These are phyloP conservation scores for Melolontha melolontha DNA, from an alignment of 2,888 invertebrate species.

Conservation along the genomic window DNA sequence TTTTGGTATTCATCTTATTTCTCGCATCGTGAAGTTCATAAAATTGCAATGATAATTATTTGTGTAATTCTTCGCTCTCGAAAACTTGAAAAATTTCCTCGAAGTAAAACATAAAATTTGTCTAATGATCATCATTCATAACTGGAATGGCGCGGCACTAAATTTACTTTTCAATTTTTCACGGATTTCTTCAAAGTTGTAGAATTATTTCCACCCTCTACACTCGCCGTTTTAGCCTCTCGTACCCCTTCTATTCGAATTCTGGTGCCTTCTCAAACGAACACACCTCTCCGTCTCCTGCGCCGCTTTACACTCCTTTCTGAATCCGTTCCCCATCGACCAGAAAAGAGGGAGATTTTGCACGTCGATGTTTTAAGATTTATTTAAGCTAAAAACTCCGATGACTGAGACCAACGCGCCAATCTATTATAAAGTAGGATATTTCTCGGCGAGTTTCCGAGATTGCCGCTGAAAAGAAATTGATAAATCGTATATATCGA, in stretches of 20 bases:
- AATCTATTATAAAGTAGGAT: conserved; percentile 49
- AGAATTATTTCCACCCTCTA: conserved; percentile 34
- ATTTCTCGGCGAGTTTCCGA: conserved; percentile 1
- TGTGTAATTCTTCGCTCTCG: neutral
- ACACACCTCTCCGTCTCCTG: no score
- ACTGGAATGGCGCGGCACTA: neutral
- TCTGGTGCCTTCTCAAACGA: no score
- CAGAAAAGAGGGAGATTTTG: conserved; percentile 34
- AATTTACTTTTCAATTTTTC: conserved; percentile 36
- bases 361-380: conserved; percentile 49
- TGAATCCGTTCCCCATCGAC: no score
- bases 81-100: conserved; percentile 1
- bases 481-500: conserved; percentile 31
- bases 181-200: conserved; percentile 35
- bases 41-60: no score
- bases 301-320: no score
- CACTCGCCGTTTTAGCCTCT: conserved; percentile 8
- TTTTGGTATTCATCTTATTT: no score
- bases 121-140: conserved; percentile 26
- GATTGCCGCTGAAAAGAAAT: conserved; percentile 28
- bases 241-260: neutral
- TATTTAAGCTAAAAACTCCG: conserved; percentile 46
- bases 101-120: conserved; percentile 20
- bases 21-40: no score
- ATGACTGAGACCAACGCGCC: conserved; percentile 31